These are phyloP conservation scores for Zaprionus ornatus DNA, from an alignment of 1,140 invertebrate species.

Conservation along the genomic window DNA sequence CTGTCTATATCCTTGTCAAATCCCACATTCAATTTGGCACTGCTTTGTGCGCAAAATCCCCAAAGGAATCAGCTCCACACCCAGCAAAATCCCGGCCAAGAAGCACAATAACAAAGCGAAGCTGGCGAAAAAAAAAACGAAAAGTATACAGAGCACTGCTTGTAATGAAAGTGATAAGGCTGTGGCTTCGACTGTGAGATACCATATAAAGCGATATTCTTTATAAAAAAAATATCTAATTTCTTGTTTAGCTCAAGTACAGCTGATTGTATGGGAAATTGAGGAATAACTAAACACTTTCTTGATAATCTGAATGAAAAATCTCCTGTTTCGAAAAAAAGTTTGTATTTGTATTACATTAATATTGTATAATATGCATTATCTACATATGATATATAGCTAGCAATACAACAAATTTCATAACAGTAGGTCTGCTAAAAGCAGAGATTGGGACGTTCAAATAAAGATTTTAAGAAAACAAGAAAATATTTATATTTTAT, in stretches of 20 bases:
- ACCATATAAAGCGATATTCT: background rate
- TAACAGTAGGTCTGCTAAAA: background rate
- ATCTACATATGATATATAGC: background rate
- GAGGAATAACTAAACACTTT: too few species aligned
- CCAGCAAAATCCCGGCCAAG: conserved; percentile 41
- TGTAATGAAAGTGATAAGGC: background rate
- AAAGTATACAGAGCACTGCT: conserved; percentile 2
- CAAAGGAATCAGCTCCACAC: conserved; percentile 69
- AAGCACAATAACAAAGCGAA: conserved; percentile 51
- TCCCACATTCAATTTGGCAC: conserved; percentile 83
- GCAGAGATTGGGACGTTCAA: background rate
- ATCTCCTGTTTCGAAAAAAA: too few species aligned
- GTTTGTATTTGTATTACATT: too few species aligned
- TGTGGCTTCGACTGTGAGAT: background rate
- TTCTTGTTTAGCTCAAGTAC: too few species aligned
- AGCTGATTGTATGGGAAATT: background rate
- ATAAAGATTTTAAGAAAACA: background rate
- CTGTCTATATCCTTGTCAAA: conserved; percentile 72
- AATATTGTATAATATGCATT: background rate
- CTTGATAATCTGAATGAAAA: too few species aligned
- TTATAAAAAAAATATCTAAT: too few species aligned
- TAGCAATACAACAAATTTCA: background rate
- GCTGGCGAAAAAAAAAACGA: conserved; percentile 21
- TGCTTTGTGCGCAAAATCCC: conserved; percentile 82
- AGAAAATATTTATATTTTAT: too few species aligned